Evolutionary conservation across 1,140 invertebrate species (phyloP).

Genomic region (Atta texana): DNA sequence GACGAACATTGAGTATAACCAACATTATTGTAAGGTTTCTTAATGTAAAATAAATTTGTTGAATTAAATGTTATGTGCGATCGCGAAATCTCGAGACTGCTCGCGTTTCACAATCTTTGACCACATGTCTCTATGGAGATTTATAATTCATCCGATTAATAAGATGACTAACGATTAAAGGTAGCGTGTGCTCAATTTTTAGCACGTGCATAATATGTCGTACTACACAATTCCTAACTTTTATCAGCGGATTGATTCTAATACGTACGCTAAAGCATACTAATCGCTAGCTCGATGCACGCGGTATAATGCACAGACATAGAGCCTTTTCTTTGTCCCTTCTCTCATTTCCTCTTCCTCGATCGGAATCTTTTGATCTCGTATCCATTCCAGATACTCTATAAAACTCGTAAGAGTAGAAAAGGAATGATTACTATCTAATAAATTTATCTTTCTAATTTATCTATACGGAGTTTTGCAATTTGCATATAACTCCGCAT

Average conservation of each 20-base stretch:
- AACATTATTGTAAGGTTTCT: slow-evolving; percentile 12
- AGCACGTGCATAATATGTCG: not conserved
- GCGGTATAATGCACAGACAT: slow-evolving; percentile 22
- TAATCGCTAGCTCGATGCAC: slow-evolving; percentile 50
- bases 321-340: not conserved
- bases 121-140: not conserved
- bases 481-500: slow-evolving; percentile 16
- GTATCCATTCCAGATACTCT: slow-evolving; percentile 12
- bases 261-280: slow-evolving; percentile 34
- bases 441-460: slow-evolving; percentile 25
- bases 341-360: slow-evolving; percentile 24
- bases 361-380: not conserved
- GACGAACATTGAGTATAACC: not conserved
- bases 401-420: slow-evolving; percentile 20
- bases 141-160: not conserved
- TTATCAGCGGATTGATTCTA: not conserved
- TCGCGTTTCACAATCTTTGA: slow-evolving; percentile 10
- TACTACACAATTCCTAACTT: slow-evolving; percentile 3
- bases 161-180: not conserved
- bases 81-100: slow-evolving; percentile 11
- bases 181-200: not conserved
- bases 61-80: not conserved
- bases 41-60: not conserved
- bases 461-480: slow-evolving; percentile 19
- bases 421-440: slow-evolving; percentile 1